Percentiles rank a stretch among this genome's conserved stretches.
Evolutionary conservation across 2,113 vertebrate genomes (phyloP).

Genomic region (Laterallus jamaicensis): DNA sequence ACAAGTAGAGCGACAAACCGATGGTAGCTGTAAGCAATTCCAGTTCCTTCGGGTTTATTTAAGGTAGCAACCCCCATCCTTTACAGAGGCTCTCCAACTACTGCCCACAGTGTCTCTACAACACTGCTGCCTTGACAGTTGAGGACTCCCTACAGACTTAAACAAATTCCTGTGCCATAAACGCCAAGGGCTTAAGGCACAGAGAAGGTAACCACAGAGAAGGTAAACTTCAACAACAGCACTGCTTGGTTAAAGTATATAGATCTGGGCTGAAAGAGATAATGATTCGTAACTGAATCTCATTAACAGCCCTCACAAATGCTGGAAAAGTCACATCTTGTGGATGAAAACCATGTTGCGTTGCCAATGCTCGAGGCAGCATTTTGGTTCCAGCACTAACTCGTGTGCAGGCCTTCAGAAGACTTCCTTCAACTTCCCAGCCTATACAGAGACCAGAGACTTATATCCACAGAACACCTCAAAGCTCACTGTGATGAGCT

Average conservation of each 20-base stretch:
- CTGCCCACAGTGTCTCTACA: neutral
- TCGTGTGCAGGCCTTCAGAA: neutral
- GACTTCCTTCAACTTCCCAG: neutral
- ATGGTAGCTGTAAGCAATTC: neutral
- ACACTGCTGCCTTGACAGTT: neutral
- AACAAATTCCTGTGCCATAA: neutral
- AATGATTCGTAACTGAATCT: neutral
- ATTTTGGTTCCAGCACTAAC: neutral
- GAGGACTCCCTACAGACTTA: neutral
- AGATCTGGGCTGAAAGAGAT: neutral
- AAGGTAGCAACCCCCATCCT: neutral
- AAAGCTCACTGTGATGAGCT: neutral
- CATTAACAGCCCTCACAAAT: neutral
- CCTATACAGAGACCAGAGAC: neutral
- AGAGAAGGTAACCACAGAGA: neutral
- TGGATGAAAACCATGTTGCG: fast-evolving
- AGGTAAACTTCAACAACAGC: neutral
- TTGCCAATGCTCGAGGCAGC: neutral
- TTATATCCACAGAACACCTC: neutral
- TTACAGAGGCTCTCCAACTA: neutral
- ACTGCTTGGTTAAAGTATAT: neutral
- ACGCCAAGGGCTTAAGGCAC: neutral
- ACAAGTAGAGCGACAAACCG: neutral
- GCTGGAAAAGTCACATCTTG: neutral
- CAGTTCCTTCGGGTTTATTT: too few relatives aligned